Base-by-base conservation (phyloP, 2,113 vertebrate species). In the Hydrolagus affinis region DNA sequence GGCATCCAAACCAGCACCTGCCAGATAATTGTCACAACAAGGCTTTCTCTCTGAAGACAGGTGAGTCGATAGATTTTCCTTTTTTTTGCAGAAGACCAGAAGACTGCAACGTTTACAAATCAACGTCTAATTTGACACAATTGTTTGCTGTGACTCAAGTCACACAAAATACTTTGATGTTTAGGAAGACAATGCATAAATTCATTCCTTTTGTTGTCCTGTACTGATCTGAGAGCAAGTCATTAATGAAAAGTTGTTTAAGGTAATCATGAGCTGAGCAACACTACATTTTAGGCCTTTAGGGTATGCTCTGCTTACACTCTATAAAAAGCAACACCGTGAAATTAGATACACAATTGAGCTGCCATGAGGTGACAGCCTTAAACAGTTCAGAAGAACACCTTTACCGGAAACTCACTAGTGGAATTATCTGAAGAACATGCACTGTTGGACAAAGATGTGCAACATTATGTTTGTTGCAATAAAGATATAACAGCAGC, bases 301-400 rank as follows among this genome's bases (percentile, higher is more conserved):
- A 86, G 71, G 88, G 89, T 86, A 90, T 89, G 85, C 87, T 89
- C 71, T 89, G 86, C 90, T 91, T 91, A 91, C 86, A 89, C 32
- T 85, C 71, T 88, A 88, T 64, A 86, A 88, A 75, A 83, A 83
- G 25, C 88, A 91, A 89, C 0, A 32, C 56, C 88, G 86, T 89
- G 89, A 91, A 92, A 89, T 89, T 90, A 91, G 86, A 91, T 88
- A 90, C 86, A 87, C 88, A 90, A 75, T 64, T 85, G 85, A 89
- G n/a, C 57, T 91, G 85, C 88, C 88, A 89, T 59, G 89, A 91
- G 87, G 60, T 87, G 11, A 88, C 89, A 91, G 85, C 70, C 85
- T 88, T 89, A 87, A 85, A 86, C 3, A 59, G 28, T 86, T 86
- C 87, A 87, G 87, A 90, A 66, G 57, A 88, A 87, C 15, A 89